These are phyloP conservation scores for Centropus bengalensis DNA, from an alignment of 2,113 vertebrate genomes.

Conservation along the genomic window DNA sequence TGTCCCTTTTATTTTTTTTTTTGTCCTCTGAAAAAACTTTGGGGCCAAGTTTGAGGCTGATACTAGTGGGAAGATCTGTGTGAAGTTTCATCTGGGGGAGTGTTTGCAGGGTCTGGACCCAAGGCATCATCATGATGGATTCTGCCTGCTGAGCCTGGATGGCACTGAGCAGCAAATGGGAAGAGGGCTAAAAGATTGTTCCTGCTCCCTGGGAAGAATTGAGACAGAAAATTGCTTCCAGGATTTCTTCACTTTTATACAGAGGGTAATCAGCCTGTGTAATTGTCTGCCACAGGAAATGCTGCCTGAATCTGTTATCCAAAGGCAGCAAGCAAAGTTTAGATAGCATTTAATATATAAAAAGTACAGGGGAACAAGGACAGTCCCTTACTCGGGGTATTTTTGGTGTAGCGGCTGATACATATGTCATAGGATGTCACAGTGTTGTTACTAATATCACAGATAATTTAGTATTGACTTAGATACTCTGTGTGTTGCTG, in stretches of 20 bases:
- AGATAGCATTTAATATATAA: background rate
- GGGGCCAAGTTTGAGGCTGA: background rate
- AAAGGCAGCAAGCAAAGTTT: background rate
- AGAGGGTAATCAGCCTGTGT: conserved; percentile 49
- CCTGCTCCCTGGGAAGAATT: conserved; percentile 41
- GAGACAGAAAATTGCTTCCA: conserved; percentile 67
- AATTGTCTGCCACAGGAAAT: conserved; percentile 56
- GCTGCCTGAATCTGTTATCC: conserved; percentile 21
- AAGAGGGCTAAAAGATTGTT: conserved; percentile 30
- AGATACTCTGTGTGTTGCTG: rapidly evolving
- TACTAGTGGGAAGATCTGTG: background rate
- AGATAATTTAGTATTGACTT: background rate
- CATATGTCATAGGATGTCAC: background rate
- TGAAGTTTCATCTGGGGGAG: background rate
- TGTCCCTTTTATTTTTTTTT: background rate
- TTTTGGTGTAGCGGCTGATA: background rate
- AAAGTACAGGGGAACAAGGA: background rate
- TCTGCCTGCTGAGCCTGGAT: background rate
- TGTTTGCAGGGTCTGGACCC: background rate
- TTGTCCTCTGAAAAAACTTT: background rate
- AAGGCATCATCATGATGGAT: background rate
- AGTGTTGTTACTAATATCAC: background rate
- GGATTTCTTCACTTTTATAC: conserved; percentile 57
- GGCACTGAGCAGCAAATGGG: conserved; percentile 8
- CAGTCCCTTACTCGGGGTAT: background rate